Conservation (phyloP, 2,888 invertebrate species). For the Pycnomerus fuliginosus region DNA sequence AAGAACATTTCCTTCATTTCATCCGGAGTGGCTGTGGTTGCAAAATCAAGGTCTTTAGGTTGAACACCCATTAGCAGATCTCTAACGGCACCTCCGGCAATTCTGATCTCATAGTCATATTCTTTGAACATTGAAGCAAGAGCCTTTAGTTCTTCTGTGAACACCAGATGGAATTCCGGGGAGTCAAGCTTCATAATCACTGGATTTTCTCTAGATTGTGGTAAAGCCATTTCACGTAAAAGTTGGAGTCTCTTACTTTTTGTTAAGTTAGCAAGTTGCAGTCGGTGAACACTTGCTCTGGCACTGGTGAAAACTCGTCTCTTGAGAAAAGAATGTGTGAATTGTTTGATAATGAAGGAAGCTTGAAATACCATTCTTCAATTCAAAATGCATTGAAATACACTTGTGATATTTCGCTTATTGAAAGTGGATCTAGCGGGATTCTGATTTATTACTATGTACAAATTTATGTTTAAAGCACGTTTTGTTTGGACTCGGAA, state of each 20-base stretch:
- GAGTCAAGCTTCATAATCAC: slow-evolving; percentile 66
- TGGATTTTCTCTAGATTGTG: slow-evolving; percentile 61
- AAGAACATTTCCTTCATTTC: slow-evolving; percentile 95
- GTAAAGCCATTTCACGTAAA: slow-evolving; percentile 42
- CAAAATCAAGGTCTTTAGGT: slow-evolving; percentile 96
- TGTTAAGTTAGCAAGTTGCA: slow-evolving; percentile 1
- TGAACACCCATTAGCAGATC: slow-evolving; percentile 75
- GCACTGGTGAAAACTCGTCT: too few relatives aligned
- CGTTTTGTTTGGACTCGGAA: too few relatives aligned
- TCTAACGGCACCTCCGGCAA: slow-evolving; percentile 96
- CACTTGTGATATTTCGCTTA: too few relatives aligned
- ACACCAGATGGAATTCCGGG: slow-evolving; percentile 73
- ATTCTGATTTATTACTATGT: too few relatives aligned
- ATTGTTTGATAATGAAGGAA: too few relatives aligned
- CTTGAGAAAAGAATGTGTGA: too few relatives aligned
- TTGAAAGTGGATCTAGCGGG: too few relatives aligned
- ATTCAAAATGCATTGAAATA: too few relatives aligned
- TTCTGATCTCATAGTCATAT: slow-evolving; percentile 80
- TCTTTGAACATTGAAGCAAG: slow-evolving; percentile 76
- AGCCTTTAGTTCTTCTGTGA: slow-evolving; percentile 75
- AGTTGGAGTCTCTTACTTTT: slow-evolving; percentile 7
- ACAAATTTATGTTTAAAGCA: too few relatives aligned
- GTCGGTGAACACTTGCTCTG: too few relatives aligned
- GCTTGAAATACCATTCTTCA: too few relatives aligned
- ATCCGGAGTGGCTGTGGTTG: slow-evolving; percentile 93